Base-by-base conservation (phyloP, 2,113 vertebrate genomes). In the Bujurquina vittata region DNA sequence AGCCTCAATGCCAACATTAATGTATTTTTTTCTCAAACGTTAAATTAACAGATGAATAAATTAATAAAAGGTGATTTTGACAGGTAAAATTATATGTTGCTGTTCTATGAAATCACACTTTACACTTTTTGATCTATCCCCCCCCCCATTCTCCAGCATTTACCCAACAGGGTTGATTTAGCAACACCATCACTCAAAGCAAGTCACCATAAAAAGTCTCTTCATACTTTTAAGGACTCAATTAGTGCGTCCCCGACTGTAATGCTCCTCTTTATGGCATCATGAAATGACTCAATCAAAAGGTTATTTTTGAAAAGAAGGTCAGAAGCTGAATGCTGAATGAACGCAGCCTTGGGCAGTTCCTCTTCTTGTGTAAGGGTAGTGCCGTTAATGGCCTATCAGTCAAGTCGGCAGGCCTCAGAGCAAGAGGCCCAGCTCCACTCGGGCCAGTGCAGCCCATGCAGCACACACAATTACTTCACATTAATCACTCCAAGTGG, bases 281-380 rank as follows among this genome's bases (percentile, higher is more conserved):
- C 56, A 31, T 57, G 58, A 84, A 85, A 85, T 31, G 10, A 81
- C 90, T 93, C 75, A 54, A 89, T 89, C 83, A 87, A 92, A 92
- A 86, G 74, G 88, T 91, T 90, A 77, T 94, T 94, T 94, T 89
- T 84, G 84, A 84, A 90, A 92, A 93, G 81, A 88, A 69, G 91
- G 91, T 92, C 91, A 89, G 86, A 37, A 80, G 81, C 79, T 85
- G 77, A 81, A 85, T 55, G 84, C 57, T 81, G 84, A 69, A 79
- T 81, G 89, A 84, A 43, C 74, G 63, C 29, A 73, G 84, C 93
- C 90, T 87, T 9, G 1, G 89, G 94, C 81, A 80, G 54, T 59
- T 87, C 58, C 77, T 88, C 89, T 40, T 85, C 79, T 83, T 55
- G 84, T 79, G 72, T 79, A 83, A 74, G 67, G 77, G 46, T 10